phyloP scores from a whole-genome alignment of 1,140 invertebrate genomes.

The Pachyrhynchus sulphureomaculatus region DNA sequence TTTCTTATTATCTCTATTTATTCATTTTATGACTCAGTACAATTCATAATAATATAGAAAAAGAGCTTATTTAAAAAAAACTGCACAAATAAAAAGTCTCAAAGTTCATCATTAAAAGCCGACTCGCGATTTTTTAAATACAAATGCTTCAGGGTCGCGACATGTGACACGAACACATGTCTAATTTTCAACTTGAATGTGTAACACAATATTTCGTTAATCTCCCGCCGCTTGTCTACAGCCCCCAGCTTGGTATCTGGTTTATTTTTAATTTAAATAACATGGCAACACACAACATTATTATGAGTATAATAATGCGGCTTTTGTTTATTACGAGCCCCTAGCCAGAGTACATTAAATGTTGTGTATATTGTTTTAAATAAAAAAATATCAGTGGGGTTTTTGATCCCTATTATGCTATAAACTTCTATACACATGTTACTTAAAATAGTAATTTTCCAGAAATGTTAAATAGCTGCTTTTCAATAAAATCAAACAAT shows the following conservation, averaged over 20 bases:
- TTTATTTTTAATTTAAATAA: constrained; percentile 36
- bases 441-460: no score
- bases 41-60: no score
- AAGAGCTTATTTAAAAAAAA: no score
- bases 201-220: constrained; percentile 46
- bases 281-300: background rate
- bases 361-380: background rate
- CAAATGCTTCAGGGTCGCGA: background rate
- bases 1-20: no score
- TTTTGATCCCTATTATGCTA: background rate
- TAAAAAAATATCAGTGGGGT: background rate
- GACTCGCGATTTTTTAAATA: background rate
- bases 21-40: no score
- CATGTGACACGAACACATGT: constrained; percentile 29
- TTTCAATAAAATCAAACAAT: no score
- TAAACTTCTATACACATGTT: no score
- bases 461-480: no score
- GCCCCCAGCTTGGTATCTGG: constrained; percentile 39
- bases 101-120: background rate
- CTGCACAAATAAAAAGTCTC: no score
- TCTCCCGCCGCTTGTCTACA: constrained; percentile 39
- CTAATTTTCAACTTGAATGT: constrained; percentile 30
- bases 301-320: constrained; percentile 7
- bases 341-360: constrained; percentile 4
- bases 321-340: constrained; percentile 15